These are phyloP conservation scores for Butorides virescens DNA, from an alignment of 2,113 vertebrate genomes.

Conservation along the genomic window DNA sequence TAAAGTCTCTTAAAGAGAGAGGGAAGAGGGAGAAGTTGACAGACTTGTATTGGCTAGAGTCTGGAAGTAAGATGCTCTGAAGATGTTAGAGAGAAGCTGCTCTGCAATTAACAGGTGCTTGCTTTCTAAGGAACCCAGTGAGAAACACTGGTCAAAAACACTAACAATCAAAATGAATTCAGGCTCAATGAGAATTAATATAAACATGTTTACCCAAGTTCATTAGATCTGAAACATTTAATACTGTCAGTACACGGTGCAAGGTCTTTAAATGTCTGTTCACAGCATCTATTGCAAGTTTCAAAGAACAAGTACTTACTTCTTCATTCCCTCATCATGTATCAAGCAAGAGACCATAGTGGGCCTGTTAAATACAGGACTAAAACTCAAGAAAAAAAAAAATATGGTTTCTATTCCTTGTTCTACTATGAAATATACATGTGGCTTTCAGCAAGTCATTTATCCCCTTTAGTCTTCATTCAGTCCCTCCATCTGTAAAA, in stretches of 20 bases:
- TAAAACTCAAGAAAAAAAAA: background rate
- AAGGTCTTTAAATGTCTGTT: background rate
- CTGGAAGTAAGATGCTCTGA: background rate
- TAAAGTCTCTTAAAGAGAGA: background rate
- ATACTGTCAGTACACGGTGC: background rate
- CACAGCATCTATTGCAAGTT: background rate
- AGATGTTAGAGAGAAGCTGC: background rate
- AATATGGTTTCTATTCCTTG: background rate
- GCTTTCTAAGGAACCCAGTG: background rate
- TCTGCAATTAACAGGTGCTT: background rate
- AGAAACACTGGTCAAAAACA: background rate
- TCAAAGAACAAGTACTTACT: background rate
- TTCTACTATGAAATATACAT: slow-evolving; percentile 29
- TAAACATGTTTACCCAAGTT: background rate
- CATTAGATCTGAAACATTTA: background rate
- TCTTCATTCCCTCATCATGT: background rate
- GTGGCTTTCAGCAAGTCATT: slow-evolving; percentile 27
- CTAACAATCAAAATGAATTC: background rate
- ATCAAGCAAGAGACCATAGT: background rate
- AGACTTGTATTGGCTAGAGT: fast-evolving
- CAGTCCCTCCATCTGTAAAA: background rate
- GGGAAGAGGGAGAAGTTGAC: background rate
- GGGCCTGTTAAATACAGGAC: background rate
- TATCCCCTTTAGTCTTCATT: slow-evolving; percentile 29
- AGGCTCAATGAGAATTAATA: background rate